Base-by-base conservation (phyloP, 1,140 invertebrate genomes). In the Globodera rostochiensis region DNA sequence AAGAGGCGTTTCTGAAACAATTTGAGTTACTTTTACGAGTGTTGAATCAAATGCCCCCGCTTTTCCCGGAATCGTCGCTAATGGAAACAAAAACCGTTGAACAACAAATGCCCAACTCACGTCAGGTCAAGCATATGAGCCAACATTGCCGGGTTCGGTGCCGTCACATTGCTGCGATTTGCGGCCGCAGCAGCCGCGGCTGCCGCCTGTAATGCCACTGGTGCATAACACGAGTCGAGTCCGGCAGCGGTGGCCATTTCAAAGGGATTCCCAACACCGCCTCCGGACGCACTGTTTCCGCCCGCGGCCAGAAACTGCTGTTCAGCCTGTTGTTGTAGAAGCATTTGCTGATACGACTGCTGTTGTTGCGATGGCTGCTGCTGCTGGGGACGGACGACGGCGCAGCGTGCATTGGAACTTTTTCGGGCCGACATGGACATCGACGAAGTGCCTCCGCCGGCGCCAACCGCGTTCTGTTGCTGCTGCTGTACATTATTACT, bases 51-150 rank as follows among this genome's bases (percentile, higher is more conserved):
- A 36, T 36, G 2, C 36, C 36, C 45, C 15, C 49, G 13, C 57
- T 46, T 60, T 4, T 46, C 21, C 36, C 19, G 66, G 49, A 25
- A 36, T 36, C 2, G 36, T 36, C 36, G 36, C 36, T 36, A 36
- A 36, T 1, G 36, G 36, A 36, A 36, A 36, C 36, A 36, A 36
- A 36, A 36, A 36, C 36, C 36, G 36, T 36, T 3, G 36, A 36
- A 36, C 36, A 36, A 36, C 36, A 36, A 36, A 36, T 1, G 36
- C 21, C 19, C n/a, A 78, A 64, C 46, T 46, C 47, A 78, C 77
- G 77, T 78, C 64, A 78, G 47, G 57, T 78, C 77, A 69, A 78
- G 77, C 77, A 78, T 78, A 47, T 78, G 77, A 19, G 77, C 77
- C 53, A 78, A 69, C 77, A 78, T 78, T 50, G 77, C 77, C 50